phyloP scores from a whole-genome alignment of 2,797 vertebrate species.

The Pantherophis vulpinus region DNA sequence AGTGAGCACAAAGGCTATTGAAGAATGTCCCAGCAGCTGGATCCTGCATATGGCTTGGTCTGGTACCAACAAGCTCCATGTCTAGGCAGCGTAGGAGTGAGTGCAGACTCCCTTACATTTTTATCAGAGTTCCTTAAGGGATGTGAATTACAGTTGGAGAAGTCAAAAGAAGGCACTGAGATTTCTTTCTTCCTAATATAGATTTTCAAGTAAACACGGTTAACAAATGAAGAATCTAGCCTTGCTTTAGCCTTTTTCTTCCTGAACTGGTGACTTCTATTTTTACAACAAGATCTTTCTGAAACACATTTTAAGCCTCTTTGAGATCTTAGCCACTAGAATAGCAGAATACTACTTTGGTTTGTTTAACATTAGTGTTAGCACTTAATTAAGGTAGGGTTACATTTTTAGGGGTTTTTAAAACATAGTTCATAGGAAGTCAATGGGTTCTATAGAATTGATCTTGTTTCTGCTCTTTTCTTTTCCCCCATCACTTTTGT shows the following conservation, averaged over 20 bases:
- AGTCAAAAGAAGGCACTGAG: not conserved
- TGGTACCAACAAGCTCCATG: not conserved
- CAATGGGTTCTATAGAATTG: not conserved
- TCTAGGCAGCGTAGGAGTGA: not conserved
- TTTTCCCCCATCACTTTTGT: not conserved
- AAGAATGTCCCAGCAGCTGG: not conserved
- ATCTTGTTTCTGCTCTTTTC: not conserved
- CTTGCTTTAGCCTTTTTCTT: not conserved
- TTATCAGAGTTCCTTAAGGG: not conserved
- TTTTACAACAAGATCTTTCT: not conserved
- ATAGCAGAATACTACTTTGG: not conserved
- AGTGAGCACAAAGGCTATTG: not conserved
- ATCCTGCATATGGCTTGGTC: not conserved
- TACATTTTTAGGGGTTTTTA: not conserved
- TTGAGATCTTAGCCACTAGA: not conserved
- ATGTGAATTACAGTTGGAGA: not conserved
- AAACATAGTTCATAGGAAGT: not conserved
- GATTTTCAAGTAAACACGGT: not conserved
- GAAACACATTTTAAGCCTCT: not conserved
- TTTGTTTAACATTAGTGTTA: not conserved
- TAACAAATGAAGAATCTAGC: not conserved
- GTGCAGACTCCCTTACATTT: not conserved
- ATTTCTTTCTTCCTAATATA: not conserved
- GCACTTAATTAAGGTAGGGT: not conserved
- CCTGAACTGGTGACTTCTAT: not conserved